Conservation (phyloP, 2,113 vertebrate genomes). For the Bujurquina vittata region DNA sequence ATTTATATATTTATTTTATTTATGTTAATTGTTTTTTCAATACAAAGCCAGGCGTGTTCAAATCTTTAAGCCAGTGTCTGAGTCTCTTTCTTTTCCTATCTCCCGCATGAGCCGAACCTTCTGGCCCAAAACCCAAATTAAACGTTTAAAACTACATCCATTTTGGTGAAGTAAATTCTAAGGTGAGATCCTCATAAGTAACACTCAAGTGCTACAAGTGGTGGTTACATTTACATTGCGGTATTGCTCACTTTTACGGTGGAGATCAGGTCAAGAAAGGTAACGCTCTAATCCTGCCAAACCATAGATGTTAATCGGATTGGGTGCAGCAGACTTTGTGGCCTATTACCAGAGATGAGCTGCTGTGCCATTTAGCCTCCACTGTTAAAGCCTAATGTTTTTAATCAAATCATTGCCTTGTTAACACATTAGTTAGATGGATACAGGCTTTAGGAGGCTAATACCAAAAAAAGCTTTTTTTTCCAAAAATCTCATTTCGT, state of each 20-base stretch:
- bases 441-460: background rate
- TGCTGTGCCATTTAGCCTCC: background rate
- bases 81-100: too few species aligned
- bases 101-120: too few species aligned
- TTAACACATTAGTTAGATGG: background rate
- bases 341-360: slow-evolving; percentile 8
- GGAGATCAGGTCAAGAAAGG: background rate
- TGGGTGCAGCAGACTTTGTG: slow-evolving; percentile 8
- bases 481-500: background rate
- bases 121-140: too few species aligned
- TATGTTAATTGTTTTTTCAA: too few species aligned
- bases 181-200: too few species aligned
- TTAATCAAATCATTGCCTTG: background rate
- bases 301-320: slow-evolving; percentile 47
- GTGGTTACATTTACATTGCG: background rate
- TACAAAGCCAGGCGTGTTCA: too few species aligned
- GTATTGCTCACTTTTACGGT: background rate
- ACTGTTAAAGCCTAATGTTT: background rate
- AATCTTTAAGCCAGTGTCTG: too few species aligned
- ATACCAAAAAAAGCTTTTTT: background rate
- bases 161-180: too few species aligned
- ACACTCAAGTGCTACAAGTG: too few species aligned
- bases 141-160: too few species aligned
- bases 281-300: slow-evolving; percentile 22
- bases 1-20: too few species aligned